Conservation (phyloP, 2,113 vertebrate genomes). For the Rhadina sibilatrix region DNA sequence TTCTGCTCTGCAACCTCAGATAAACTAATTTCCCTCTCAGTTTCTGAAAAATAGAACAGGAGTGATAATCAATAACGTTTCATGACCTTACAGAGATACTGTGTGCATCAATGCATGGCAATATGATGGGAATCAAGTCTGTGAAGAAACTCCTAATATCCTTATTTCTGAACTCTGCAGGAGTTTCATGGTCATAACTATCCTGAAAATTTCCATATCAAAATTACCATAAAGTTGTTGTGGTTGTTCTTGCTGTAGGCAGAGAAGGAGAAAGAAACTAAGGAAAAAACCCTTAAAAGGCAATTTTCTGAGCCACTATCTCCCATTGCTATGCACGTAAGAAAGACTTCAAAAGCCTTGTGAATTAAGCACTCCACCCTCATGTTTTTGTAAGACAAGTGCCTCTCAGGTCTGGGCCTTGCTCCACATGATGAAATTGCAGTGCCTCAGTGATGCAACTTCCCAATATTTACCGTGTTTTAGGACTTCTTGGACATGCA, state of each 20-base stretch:
- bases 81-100: constrained; percentile 12
- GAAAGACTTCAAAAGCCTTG: not conserved
- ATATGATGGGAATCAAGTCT: constrained; percentile 12
- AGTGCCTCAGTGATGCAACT: not conserved
- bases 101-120: not conserved
- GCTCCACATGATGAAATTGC: not conserved
- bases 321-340: not conserved
- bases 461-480: fast-evolving
- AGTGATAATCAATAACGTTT: constrained; percentile 49
- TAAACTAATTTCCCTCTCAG: constrained; percentile 29
- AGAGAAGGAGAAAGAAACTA: not conserved
- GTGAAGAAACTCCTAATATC: constrained; percentile 42
- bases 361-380: not conserved
- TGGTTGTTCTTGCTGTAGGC: not conserved
- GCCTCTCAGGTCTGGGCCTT: not conserved
- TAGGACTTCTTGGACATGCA: not conserved
- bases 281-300: not conserved
- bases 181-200: constrained; percentile 27
- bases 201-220: constrained; percentile 17
- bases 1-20: not conserved
- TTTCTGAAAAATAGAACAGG: not conserved
- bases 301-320: not conserved
- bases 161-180: constrained; percentile 30
- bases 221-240: constrained; percentile 38
- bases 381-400: not conserved